Conservation (phyloP, 1,140 invertebrate species). For the Drosophila nebulosa region DNA sequence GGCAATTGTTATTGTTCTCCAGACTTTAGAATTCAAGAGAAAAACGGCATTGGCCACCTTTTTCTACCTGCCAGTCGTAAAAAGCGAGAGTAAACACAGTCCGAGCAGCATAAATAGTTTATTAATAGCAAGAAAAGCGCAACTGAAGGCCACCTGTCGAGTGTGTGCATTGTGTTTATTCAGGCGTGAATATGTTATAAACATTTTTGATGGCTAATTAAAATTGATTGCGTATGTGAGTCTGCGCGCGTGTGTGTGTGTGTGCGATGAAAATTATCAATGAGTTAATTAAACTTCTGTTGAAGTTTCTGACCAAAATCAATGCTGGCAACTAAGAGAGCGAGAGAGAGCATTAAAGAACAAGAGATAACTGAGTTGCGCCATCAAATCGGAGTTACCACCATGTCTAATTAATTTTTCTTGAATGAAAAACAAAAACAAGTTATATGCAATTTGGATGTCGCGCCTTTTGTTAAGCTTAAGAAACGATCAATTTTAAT, state of each 20-base stretch:
- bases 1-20: constrained; percentile 62
- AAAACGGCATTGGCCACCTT: not conserved
- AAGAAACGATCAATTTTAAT: not conserved
- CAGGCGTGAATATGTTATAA: constrained; percentile 46
- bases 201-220: constrained; percentile 27
- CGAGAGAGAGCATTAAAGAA: not conserved
- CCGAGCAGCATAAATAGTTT: constrained; percentile 18
- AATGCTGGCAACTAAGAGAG: constrained; percentile 24
- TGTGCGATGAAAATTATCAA: constrained; percentile 33
- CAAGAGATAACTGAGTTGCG: not conserved
- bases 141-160: constrained; percentile 68
- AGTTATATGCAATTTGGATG: not conserved
- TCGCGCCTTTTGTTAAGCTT: no score
- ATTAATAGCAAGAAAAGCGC: constrained; percentile 46
- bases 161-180: constrained; percentile 52
- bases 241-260: constrained; percentile 10
- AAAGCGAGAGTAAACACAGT: constrained; percentile 28
- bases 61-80: constrained; percentile 5
- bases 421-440: not conserved
- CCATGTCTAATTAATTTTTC: not conserved
- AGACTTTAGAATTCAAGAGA: constrained; percentile 12
- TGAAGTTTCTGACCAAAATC: constrained; percentile 37
- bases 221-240: constrained; percentile 18
- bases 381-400: constrained; percentile 21
- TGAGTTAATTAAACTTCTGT: constrained; percentile 48